Base-by-base conservation (phyloP, 2,888 invertebrate genomes). In the Thecophora atra region DNA sequence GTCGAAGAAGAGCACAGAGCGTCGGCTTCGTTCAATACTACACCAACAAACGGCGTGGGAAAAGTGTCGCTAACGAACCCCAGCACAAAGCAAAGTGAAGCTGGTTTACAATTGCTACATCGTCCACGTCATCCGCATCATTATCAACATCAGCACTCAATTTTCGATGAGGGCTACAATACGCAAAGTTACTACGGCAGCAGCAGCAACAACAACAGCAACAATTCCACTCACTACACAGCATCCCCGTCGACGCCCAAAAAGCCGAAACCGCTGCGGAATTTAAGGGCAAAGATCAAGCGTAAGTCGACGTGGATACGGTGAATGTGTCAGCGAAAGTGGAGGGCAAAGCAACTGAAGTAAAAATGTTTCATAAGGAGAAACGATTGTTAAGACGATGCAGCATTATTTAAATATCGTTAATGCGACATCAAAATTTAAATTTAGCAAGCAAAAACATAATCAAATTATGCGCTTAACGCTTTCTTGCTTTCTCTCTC, bases 291-390 rank as follows among this genome's bases (percentile, higher is more conserved):
- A 71, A 87, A 86, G 78, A 83, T 86, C 63, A 86, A 86, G 75
- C 82, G 86, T 26, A 87, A 86, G 74, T 79, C 85, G 13, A 77
- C 84, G n/a, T 85, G 84, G 81, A 81, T 84, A 79, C 85, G 87
- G 81, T 85, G 83, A 85, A 80, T 77, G 58, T 78, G 24, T 42
- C 19, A 37, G 28, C 37, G 24, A 47, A 56, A 17, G 15, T 37
- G 75, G 58, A 28, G 15, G n/a, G 19, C 1, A 17, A 11, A 30
- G 42, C 21, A 67, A 54, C 37, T 37, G 21, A 30, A 30, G 30
- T 6, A 30, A 30, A 8, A 30, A 30, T 8, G 8, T 30, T 30
- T 30, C 8, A 30, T 6, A 30, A 8, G 5, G 8, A 30, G 8
- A 37, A 37, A 37, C 37, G 6, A 37, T 1, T 8, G 6, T 2